These are phyloP conservation scores for Cantharis nigra DNA, from an alignment of 2,888 invertebrate species.

Conservation along the genomic window DNA sequence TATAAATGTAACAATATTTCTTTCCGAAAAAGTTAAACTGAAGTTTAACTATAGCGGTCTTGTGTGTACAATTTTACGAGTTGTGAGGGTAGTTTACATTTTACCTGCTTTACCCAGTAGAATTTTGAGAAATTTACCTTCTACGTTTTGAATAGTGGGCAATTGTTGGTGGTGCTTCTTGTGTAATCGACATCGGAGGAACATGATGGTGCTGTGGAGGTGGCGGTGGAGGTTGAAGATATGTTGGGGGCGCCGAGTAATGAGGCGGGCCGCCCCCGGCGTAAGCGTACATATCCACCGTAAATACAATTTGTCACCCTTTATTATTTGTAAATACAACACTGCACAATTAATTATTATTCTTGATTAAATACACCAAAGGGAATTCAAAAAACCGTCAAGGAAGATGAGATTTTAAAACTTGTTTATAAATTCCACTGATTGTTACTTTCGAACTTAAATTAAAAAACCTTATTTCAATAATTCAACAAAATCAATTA, in stretches of 20 bases:
- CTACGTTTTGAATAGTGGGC: constrained; percentile 57
- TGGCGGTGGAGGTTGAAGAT: constrained; percentile 53
- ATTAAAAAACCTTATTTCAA: background rate
- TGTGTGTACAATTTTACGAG: constrained; percentile 1
- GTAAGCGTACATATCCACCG: constrained; percentile 57
- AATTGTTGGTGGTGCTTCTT: constrained; percentile 47
- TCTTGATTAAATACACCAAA: background rate
- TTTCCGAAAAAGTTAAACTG: background rate
- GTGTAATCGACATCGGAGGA: constrained; percentile 46
- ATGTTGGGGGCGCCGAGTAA: constrained; percentile 56
- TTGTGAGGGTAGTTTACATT: background rate
- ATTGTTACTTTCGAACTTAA: background rate
- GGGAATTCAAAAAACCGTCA: background rate
- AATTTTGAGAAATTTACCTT: constrained; percentile 47
- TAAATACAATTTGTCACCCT: constrained; percentile 32
- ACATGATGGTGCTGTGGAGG: constrained; percentile 49
- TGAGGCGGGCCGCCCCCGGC: constrained; percentile 57
- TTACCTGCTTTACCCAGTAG: background rate
- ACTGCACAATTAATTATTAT: constrained; percentile 3
- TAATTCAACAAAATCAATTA: background rate
- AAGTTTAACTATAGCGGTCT: background rate
- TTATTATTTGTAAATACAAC: constrained; percentile 11
- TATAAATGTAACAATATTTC: background rate
- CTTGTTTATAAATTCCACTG: background rate
- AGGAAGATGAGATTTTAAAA: background rate